Conservation (phyloP, 2,888 invertebrate genomes). For the Drosophila atripex region DNA sequence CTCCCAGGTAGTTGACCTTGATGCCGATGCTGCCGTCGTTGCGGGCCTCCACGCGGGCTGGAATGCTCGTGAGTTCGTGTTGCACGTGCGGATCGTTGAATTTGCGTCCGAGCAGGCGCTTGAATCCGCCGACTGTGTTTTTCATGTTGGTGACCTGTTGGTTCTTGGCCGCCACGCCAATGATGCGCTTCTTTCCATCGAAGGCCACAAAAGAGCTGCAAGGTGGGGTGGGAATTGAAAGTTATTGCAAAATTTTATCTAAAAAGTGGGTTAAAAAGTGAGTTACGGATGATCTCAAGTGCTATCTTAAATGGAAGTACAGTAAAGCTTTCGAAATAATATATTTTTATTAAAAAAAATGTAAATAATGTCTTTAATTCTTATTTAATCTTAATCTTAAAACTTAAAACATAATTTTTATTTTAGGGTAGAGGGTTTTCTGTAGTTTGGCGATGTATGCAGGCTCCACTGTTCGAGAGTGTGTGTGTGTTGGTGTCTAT, state of each 20-base stretch:
- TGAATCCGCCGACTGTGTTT: slow-evolving; percentile 97
- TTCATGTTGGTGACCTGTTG: slow-evolving; percentile 98
- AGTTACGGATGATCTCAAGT: not conserved
- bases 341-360: no score
- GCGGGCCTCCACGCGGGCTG: slow-evolving; percentile 91
- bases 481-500: slow-evolving; percentile 26
- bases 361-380: no score
- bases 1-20: slow-evolving; percentile 94
- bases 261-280: slow-evolving; percentile 56
- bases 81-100: slow-evolving; percentile 95
- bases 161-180: slow-evolving; percentile 98
- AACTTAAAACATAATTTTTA: no score
- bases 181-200: slow-evolving; percentile 94
- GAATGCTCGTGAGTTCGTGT: slow-evolving; percentile 90
- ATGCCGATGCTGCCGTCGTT: slow-evolving; percentile 93
- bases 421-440: no score
- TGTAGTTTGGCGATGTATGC: no score
- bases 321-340: not conserved
- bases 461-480: slow-evolving; percentile 16
- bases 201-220: slow-evolving; percentile 97
- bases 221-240: slow-evolving; percentile 48
- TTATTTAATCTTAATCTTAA: no score
- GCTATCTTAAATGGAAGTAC: not conserved
- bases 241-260: slow-evolving; percentile 26
- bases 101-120: slow-evolving; percentile 95